Conservation (phyloP, 2,113 vertebrate species). For the Rynchops niger region DNA sequence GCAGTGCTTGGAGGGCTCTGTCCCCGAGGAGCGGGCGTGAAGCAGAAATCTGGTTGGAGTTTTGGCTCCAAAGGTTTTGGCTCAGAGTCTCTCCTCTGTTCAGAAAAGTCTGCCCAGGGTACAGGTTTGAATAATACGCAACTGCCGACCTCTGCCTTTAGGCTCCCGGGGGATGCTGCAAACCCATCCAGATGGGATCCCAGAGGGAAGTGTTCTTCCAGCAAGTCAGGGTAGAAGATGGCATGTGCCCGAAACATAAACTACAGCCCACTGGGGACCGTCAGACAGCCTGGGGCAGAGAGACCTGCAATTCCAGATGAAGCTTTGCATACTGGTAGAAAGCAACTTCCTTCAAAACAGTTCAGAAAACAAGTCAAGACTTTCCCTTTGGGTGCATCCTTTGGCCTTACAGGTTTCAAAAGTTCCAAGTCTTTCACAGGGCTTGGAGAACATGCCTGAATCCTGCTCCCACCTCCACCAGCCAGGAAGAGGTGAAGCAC, state of each 20-base stretch:
- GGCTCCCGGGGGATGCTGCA: neutral
- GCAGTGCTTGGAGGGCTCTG: neutral
- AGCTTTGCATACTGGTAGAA: neutral
- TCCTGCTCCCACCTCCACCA: neutral
- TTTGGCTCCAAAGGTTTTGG: neutral
- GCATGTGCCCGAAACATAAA: neutral
- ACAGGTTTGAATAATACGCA: neutral
- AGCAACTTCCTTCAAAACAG: neutral
- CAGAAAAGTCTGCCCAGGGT: neutral
- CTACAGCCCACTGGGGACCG: neutral
- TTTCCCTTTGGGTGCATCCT: neutral
- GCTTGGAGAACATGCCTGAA: neutral
- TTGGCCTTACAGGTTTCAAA: neutral
- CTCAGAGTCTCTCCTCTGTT: neutral
- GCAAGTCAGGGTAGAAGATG: neutral
- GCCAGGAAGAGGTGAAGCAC: neutral
- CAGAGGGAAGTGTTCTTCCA: neutral
- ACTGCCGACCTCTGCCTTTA: rapidly evolving
- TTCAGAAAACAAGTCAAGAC: neutral
- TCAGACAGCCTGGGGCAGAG: neutral
- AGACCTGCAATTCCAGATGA: neutral
- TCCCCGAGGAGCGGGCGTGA: neutral
- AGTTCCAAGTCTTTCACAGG: neutral
- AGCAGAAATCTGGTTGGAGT: neutral
- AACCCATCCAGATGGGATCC: no score